Base-by-base conservation (phyloP, 1,140 invertebrate species). In the Aphelinus certus region DNA sequence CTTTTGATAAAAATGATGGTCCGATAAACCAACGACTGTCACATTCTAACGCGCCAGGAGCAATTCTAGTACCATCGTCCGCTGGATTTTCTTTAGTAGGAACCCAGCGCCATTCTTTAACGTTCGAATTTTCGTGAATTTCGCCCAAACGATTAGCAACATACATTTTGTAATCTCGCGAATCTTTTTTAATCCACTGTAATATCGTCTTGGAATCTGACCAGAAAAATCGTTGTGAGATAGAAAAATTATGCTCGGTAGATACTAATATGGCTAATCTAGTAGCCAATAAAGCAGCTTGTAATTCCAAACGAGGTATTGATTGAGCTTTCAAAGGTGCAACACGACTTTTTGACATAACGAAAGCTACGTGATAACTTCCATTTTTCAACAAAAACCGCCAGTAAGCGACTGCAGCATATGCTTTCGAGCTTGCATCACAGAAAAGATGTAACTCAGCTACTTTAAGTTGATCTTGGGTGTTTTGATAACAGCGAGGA, bases 241-340 rank as follows among this genome's bases (percentile, higher is more conserved):
- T 45, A n/a, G 26, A 53, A 7, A 61, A 46, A 9, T 58, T 45
- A 2, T 7, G 47, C 42, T 68, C 75, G 5, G 4, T 6, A 7
- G 3, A 4, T 2, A 68, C 53, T 2, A 45, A 49, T 51, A 60
- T 64, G 7, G 49, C n/a, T 58, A 75, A 46, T 43, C 65, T 47
- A 2, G 49, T 46, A 2, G 10, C 69, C 2, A 77, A 10, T 49
- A 77, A 63, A 5, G 66, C 79, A 2, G 66, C 76, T 69, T 80
- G 79, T 7, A 80, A 43, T 68, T 79, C 79, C 42, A 80, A 49
- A 10, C 76, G 48, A 0, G 79, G 79, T 43, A 80, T 79, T 7
- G 75, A 73, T 55, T 58, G 10, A 3, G 73, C 62, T 53, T 78
- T 78, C 46, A 80, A 70, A 2, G 79, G 75, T 68, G 10, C 73